A percentile compares a stretch with the other conserved stretches of the same genome.
These are phyloP conservation scores for Pagetopsis macropterus DNA, from an alignment of 2,797 vertebrate species.

Conservation along the genomic window DNA sequence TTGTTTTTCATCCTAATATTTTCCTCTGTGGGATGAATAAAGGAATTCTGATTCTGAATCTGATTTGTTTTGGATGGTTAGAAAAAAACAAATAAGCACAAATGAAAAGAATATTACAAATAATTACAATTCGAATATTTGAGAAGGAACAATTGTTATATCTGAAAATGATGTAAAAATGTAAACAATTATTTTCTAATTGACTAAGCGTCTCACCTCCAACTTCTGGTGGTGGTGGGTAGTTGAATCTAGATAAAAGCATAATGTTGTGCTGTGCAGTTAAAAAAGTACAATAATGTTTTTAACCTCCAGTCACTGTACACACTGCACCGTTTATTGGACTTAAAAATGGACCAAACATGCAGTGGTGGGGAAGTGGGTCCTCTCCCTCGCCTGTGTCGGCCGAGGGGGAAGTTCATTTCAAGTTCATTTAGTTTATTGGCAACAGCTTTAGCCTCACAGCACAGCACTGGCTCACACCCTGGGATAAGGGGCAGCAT, in stretches of 20 bases:
- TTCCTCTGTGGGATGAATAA: too few relatives aligned
- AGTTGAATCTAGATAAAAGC: neutral
- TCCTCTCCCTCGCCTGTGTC: slow-evolving; percentile 12
- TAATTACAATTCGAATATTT: neutral
- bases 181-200: neutral
- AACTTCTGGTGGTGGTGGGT: neutral
- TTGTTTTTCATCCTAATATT: neutral
- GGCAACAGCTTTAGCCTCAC: slow-evolving; percentile 62
- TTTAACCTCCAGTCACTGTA: neutral
- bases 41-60: too few relatives aligned
- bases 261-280: neutral
- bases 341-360: slow-evolving; percentile 8
- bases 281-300: neutral
- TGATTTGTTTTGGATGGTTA: too few relatives aligned
- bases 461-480: slow-evolving; percentile 46
- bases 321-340: neutral
- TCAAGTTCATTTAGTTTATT: slow-evolving; percentile 70
- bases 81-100: too few relatives aligned
- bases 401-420: slow-evolving; percentile 56
- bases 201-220: neutral
- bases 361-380: neutral
- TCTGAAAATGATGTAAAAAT: neutral
- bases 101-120: too few relatives aligned
- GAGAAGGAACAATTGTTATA: neutral
- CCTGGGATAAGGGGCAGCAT: slow-evolving; percentile 35